Conservation (phyloP, 2,113 vertebrate genomes). For the Oncorhynchus kisutch region DNA sequence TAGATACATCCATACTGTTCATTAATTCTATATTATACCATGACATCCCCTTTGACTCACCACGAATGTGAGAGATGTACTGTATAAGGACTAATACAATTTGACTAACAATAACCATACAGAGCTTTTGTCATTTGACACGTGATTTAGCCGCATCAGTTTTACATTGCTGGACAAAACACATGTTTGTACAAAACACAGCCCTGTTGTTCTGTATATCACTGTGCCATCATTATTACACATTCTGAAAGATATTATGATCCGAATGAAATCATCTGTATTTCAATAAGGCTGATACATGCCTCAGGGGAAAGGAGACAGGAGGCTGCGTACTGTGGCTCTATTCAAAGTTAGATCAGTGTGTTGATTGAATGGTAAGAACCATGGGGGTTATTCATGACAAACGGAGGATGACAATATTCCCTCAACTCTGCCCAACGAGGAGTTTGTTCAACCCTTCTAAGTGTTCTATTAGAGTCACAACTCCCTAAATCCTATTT, state of each 20-base stretch:
- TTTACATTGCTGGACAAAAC: not conserved
- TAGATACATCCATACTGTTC: not conserved
- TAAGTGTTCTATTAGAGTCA: constrained; percentile 57
- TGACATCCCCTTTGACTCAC: no score
- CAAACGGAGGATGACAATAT: constrained; percentile 6
- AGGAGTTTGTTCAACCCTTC: constrained; percentile 30
- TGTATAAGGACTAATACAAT: no score
- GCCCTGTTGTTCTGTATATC: not conserved
- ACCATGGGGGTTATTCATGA: not conserved
- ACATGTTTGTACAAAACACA: not conserved
- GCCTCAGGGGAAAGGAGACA: not conserved
- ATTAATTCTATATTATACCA: not conserved
- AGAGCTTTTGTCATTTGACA: not conserved
- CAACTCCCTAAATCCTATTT: constrained; percentile 58
- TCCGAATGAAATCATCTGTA: not conserved
- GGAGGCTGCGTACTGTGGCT: not conserved
- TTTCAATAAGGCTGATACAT: not conserved
- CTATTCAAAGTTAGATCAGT: constrained; percentile 5
- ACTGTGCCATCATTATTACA: no score
- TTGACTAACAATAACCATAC: no score
- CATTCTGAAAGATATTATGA: not conserved
- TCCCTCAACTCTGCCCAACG: constrained; percentile 17
- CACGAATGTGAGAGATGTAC: no score
- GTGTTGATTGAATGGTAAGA: not conserved
- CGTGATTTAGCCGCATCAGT: not conserved